Percentiles rank a stretch among this genome's conserved stretches.
These are phyloP conservation scores for Aphyosemion australe DNA, from an alignment of 2,113 vertebrate species.

Conservation along the genomic window DNA sequence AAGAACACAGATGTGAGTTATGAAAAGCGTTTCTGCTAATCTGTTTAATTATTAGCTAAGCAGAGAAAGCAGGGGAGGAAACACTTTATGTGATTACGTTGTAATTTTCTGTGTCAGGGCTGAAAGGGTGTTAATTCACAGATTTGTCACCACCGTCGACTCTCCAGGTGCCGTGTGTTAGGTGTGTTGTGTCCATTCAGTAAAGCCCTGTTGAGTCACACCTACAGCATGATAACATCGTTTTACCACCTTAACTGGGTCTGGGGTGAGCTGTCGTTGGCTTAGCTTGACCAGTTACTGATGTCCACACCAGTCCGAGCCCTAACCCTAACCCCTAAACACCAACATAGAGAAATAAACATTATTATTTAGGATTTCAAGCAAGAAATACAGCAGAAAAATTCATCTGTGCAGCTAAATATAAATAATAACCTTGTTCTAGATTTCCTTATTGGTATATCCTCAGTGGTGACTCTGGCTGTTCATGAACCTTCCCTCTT, in stretches of 20 bases:
- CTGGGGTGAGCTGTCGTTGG: neutral
- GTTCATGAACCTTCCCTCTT: no score
- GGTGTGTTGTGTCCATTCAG: neutral
- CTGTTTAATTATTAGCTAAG: constrained; percentile 71
- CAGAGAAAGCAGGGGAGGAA: constrained; percentile 66
- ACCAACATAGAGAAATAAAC: no score
- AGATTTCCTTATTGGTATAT: no score
- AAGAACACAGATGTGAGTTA: constrained; percentile 78
- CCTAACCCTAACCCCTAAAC: no score
- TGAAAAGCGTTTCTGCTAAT: constrained; percentile 70
- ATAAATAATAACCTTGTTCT: no score
- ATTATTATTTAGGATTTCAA: no score
- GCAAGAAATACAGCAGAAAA: no score
- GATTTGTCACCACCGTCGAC: constrained; percentile 21
- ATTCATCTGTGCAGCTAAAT: no score
- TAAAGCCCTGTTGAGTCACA: neutral
- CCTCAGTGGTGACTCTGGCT: no score
- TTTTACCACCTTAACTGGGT: neutral
- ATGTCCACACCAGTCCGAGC: no score
- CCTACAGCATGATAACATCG: neutral
- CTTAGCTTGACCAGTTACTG: constrained; percentile 4
- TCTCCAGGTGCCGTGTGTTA: constrained; percentile 4
- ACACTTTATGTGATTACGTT: constrained; percentile 67
- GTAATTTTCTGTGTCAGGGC: constrained; percentile 66
- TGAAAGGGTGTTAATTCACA: constrained; percentile 57